Conservation (phyloP, 2,888 invertebrate species). For the Apotomis betuletana region DNA sequence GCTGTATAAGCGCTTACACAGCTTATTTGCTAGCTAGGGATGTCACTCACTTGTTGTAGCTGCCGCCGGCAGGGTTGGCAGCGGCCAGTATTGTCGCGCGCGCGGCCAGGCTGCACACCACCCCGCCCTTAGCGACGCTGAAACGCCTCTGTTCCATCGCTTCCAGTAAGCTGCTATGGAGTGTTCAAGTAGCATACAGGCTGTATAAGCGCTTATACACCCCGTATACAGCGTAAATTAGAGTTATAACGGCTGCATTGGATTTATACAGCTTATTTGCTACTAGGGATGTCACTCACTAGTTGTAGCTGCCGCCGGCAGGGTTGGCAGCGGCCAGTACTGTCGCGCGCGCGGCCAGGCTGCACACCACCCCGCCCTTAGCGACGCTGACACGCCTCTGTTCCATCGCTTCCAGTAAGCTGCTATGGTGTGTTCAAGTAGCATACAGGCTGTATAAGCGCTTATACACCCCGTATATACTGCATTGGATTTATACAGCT, state of each 20-base stretch:
- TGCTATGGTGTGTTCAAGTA: slow-evolving; percentile 84
- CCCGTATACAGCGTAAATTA: no score
- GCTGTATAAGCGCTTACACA: no score
- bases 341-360: slow-evolving; percentile 91
- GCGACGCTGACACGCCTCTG: slow-evolving; percentile 95
- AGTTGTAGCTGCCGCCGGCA: slow-evolving; percentile 93
- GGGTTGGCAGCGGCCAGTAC: slow-evolving; percentile 98
- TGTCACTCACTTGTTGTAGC: slow-evolving; percentile 87
- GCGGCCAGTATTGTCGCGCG: slow-evolving; percentile 94
- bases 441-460: no score
- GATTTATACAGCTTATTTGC: no score
- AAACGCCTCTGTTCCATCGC: slow-evolving; percentile 97
- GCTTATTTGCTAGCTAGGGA: no score
- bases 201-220: no score
- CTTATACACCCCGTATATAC: no score
- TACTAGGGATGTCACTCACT: slow-evolving; percentile 53
- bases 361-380: slow-evolving; percentile 93
- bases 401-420: slow-evolving; percentile 97
- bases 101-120: slow-evolving; percentile 91
- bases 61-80: slow-evolving; percentile 95
- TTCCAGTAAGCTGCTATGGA: slow-evolving; percentile 91
- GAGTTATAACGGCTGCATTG: no score
- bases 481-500: no score
- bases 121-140: slow-evolving; percentile 95
- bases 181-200: no score